Conservation (phyloP, 2,888 invertebrate genomes). For the Drosophila falleni region DNA sequence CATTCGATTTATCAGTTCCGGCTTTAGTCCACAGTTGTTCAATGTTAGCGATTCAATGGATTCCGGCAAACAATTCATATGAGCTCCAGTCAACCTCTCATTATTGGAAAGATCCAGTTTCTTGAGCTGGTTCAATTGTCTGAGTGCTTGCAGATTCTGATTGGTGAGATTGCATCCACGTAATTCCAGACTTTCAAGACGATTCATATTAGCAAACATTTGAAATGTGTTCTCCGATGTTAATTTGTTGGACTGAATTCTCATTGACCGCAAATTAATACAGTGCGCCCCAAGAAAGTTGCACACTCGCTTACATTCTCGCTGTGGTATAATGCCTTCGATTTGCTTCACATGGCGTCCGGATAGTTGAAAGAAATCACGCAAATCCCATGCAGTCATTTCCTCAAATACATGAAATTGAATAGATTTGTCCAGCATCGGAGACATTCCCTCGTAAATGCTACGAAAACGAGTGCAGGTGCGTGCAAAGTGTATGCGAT, state of each 20-base stretch:
- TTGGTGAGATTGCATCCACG: slow-evolving; percentile 30
- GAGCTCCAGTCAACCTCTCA: not conserved
- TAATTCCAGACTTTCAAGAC: slow-evolving; percentile 34
- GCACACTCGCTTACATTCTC: slow-evolving; percentile 24
- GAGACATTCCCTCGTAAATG: slow-evolving; percentile 46
- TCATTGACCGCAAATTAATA: slow-evolving; percentile 26
- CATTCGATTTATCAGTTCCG: not conserved
- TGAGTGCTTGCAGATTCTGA: slow-evolving; percentile 15
- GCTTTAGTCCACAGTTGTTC: slow-evolving; percentile 9
- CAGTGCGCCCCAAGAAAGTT: slow-evolving; percentile 39
- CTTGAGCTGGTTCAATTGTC: slow-evolving; percentile 36
- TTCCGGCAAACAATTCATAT: slow-evolving; percentile 4
- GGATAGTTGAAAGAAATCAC: slow-evolving; percentile 60
- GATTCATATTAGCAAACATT: slow-evolving; percentile 25
- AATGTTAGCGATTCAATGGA: slow-evolving; percentile 34
- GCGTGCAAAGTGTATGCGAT: slow-evolving; percentile 68
- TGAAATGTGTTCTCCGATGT: slow-evolving; percentile 6
- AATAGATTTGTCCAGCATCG: slow-evolving; percentile 34
- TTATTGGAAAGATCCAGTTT: slow-evolving; percentile 44
- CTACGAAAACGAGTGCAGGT: slow-evolving; percentile 59
- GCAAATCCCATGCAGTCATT: slow-evolving; percentile 67
- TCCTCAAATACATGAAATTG: slow-evolving; percentile 16
- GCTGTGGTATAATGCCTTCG: slow-evolving; percentile 32
- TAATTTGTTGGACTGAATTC: slow-evolving; percentile 11
- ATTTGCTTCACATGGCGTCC: slow-evolving; percentile 37